Conservation (phyloP, 2,888 invertebrate species). For the Acanthopleura granulata region DNA sequence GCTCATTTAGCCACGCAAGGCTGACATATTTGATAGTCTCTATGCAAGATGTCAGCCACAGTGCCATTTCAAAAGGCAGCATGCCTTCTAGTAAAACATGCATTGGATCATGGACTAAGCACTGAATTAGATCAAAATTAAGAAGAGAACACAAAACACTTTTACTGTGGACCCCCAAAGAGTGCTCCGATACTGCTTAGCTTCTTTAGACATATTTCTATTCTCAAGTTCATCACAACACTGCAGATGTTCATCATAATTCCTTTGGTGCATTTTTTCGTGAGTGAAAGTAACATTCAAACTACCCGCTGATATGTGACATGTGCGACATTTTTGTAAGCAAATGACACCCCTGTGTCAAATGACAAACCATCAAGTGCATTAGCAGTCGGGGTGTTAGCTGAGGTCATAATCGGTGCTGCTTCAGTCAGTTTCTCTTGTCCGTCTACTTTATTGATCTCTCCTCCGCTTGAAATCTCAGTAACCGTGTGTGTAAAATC, state of each 20-base stretch:
- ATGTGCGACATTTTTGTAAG: conserved; percentile 18
- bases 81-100: background rate
- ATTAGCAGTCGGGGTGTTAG: conserved; percentile 20
- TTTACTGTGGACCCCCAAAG: conserved; percentile 20
- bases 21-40: background rate
- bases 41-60: background rate
- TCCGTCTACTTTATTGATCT: background rate
- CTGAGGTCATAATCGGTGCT: background rate
- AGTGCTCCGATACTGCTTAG: conserved; percentile 12
- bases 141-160: background rate
- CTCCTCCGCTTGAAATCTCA: background rate
- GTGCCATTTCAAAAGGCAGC: background rate
- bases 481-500: background rate
- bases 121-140: too few relatives aligned
- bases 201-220: background rate
- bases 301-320: background rate
- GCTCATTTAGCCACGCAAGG: background rate
- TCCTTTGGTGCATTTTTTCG: background rate
- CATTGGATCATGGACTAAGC: too few relatives aligned
- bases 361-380: conserved; percentile 22
- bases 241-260: background rate
- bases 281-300: background rate
- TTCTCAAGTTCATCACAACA: background rate
- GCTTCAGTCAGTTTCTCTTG: conserved; percentile 7
- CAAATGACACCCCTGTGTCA: conserved; percentile 20